Evolutionary conservation across 2,113 vertebrate genomes (phyloP), one percentile per base, ranked within the genome.

Genomic region (Mixornis gularis): DNA sequence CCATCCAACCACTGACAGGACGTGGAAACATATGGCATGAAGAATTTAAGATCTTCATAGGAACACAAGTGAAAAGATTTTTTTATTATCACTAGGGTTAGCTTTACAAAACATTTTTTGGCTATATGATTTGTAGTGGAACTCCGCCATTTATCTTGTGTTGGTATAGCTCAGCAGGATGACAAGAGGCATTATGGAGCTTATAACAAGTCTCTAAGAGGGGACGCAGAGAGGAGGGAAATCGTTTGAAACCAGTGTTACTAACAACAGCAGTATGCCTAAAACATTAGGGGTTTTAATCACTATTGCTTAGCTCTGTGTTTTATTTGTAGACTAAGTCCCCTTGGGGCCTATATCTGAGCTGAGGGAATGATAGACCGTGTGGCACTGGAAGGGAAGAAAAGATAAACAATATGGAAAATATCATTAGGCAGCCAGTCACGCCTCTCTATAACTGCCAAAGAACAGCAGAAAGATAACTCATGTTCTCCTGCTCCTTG

Each of bases 391-490:
- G 80, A 73, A 73, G 34, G n/a, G 80, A 82, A 92, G 30, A 78
- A 56, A 90, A 84, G 79, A 92, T 92, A 94, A 94, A 71, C 64
- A 94, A 5, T 63, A 65, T 27, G 68, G 90, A 94, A 94, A 93
- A 90, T 90, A 73, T 70, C 92, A 84, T 92, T 80, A 81, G 82
- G 40, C 40, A 78, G 36, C 40, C 79, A 85, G 71, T 85, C 64
- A 83, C 0, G 1, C 59, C 79, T 77, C 79, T 59, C 38, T 73
- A 11, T 46, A 90, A 83, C 32, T 92, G 72, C 68, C 91, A 83
- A 66, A 85, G 64, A 87, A 6, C n/a, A 58, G 41, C 48, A 81
- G 78, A 94, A 85, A 91, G 56, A 89, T 82, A 94, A 58, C 30
- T 87, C 19, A 4, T 36, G 27, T 87, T 89, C 80, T 86, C 64